A percentile compares a stretch with the other conserved stretches of the same genome.
Evolutionary conservation across 1,140 invertebrate genomes (phyloP).

Genomic region (Cyphomyrmex costatus): DNA sequence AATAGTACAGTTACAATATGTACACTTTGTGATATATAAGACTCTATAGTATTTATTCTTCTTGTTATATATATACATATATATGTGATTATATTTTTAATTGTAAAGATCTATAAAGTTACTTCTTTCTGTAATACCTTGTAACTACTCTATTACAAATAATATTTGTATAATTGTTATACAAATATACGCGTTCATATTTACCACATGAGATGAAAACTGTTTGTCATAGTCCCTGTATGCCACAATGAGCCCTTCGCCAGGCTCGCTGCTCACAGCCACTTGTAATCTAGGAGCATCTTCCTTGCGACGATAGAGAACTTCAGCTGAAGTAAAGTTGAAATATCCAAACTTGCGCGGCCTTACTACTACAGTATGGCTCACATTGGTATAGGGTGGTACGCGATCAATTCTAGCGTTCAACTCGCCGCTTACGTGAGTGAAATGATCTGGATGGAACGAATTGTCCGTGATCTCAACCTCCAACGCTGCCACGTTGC

Average conservation of each 20-base stretch:
- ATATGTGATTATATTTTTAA: conserved; percentile 11
- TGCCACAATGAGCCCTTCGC: conserved; percentile 98
- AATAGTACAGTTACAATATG: neutral
- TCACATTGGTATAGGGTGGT: conserved; percentile 96
- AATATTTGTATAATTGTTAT: conserved; percentile 16
- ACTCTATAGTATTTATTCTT: neutral
- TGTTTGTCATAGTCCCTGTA: conserved; percentile 98
- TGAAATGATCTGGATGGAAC: conserved; percentile 96
- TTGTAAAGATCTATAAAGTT: neutral
- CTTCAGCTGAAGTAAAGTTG: conserved; percentile 98
- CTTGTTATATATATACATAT: neutral
- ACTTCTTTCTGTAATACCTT: conserved; percentile 13
- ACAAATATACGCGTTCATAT: conserved; percentile 70
- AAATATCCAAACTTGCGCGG: conserved; percentile 97
- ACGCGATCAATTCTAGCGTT: conserved; percentile 95
- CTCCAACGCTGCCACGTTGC: conserved; percentile 94
- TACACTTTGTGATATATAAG: neutral
- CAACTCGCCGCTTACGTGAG: conserved; percentile 94
- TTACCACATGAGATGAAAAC: conserved; percentile 98
- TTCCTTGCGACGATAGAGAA: conserved; percentile 95
- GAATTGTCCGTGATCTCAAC: conserved; percentile 95
- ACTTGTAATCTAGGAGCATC: conserved; percentile 92
- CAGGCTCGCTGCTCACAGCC: conserved; percentile 97
- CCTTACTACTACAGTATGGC: conserved; percentile 96
- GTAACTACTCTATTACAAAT: conserved; percentile 20